Conservation (phyloP, 1,140 invertebrate genomes). For the Seison nebaliae region DNA sequence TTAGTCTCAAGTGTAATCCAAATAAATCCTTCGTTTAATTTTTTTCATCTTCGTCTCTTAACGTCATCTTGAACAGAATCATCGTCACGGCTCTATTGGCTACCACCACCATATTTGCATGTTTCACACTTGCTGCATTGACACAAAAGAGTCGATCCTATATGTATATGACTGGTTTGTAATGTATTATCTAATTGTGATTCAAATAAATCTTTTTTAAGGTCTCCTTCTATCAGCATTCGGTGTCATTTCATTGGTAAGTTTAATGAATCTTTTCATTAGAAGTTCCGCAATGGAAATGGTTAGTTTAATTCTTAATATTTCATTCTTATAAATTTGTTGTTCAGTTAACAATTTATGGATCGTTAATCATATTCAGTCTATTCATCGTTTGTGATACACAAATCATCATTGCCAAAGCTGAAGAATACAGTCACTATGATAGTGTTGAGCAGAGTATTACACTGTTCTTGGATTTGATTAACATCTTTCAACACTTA, state of each 20-base stretch:
- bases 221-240: too few species aligned
- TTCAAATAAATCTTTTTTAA: too few species aligned
- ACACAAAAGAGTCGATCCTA: constrained; percentile 49
- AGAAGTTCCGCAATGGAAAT: too few species aligned
- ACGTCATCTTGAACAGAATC: too few species aligned
- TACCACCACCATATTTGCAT: constrained; percentile 59
- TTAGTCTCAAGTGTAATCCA: constrained; percentile 17
- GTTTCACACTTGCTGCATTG: constrained; percentile 58
- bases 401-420: constrained; percentile 54
- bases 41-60: too few species aligned
- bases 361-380: constrained; percentile 68
- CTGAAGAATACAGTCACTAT: constrained; percentile 50
- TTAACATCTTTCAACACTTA: constrained; percentile 99
- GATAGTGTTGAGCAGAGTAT: constrained; percentile 88
- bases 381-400: constrained; percentile 76
- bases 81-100: constrained; percentile 57
- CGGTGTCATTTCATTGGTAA: too few species aligned
- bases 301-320: too few species aligned
- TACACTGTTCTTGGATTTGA: constrained; percentile 65
- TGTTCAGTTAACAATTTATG: too few species aligned
- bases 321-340: too few species aligned
- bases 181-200: too few species aligned
- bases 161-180: constrained; percentile 47
- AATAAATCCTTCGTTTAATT: constrained; percentile 21
- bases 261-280: too few species aligned